Evolutionary conservation across 35 echinoderm and acorn worm species (phyloP).

Genomic region (Anneissia japonica): DNA sequence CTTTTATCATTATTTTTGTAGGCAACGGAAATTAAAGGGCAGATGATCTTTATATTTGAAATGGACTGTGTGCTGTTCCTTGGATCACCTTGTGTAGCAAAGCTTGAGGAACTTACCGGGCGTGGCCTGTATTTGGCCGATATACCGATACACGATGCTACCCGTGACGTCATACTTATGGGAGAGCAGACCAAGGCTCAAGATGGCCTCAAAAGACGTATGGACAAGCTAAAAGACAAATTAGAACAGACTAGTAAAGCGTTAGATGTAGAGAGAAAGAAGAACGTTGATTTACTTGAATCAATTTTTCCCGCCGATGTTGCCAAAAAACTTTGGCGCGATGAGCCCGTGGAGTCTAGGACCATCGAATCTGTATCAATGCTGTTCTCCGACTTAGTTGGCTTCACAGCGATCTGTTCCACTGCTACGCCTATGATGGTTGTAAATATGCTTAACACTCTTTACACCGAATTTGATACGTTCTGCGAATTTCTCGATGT

Average conservation of each 20-base stretch:
- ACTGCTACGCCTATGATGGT: conserved; percentile 82
- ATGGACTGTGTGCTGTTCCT: conserved; percentile 85
- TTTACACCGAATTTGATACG: conserved; percentile 84
- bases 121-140: conserved; percentile 82
- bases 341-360: conserved; percentile 49
- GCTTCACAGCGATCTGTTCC: conserved; percentile 90
- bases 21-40: conserved; percentile 76
- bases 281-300: conserved; percentile 84
- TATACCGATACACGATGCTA: conserved; percentile 95
- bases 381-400: conserved; percentile 95
- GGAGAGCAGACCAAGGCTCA: conserved; percentile 90
- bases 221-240: conserved; percentile 89
- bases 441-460: conserved; percentile 79
- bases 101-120: conserved; percentile 84
- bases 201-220: conserved; percentile 83
- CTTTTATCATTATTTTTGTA: conserved; percentile 15
- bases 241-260: conserved; percentile 68
- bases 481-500: conserved; percentile 79
- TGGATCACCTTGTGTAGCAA: conserved; percentile 76
- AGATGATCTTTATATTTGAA: conserved; percentile 81
- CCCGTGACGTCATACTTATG: conserved; percentile 81
- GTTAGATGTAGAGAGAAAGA: conserved; percentile 69
- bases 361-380: conserved; percentile 69
- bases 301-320: conserved; percentile 88
- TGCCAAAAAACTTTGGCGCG: conserved; percentile 77